Base-by-base conservation (phyloP, 2,797 vertebrate species). In the Enteromius viviparus region DNA sequence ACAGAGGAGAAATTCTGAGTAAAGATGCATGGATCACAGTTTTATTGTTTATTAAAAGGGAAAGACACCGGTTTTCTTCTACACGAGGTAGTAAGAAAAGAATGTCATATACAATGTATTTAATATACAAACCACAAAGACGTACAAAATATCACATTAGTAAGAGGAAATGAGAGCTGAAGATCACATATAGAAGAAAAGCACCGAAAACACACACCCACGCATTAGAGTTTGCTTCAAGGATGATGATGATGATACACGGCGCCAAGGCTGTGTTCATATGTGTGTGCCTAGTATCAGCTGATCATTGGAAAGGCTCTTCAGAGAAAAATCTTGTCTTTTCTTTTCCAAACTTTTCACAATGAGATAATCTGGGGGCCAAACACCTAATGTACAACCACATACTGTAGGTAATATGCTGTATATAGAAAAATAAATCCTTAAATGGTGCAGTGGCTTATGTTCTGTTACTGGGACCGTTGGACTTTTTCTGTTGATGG, bases 111-210 rank as follows among this genome's bases (percentile, higher is more conserved):
- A 89, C 91, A 91, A 90, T 92, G 90, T 71, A 51, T 82, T 82
- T 92, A 83, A 91, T 92, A 76, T 94, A 93, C 90, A 94, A 95
- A 95, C 89, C 88, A 92, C 90, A 87, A 86, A 90, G 85, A 91
- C 84, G 72, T 95, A 95, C 92, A 94, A 95, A 95, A 94, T 91
- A 86, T 76, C 85, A 91, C 89, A 82, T 84, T 64, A 78, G 82
- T 71, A 71, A 84, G 86, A 78, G 84, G 68, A 85, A 80, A 86
- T 65, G 49, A 69, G 29, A 81, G 82, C 78, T n/a, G 45, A 80
- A 71, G 55, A 49, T 64, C 77, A 84, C 42, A 53, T 74, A 72
- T 70, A 76, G 49, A 82, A 62, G 64, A 78, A 76, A 40, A 83
- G 42, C 17, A 79, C 82, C n/a, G 40, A 68, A 79, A 82, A 75